Base-by-base conservation (phyloP, 2,113 vertebrate genomes). In the Eretmochelys imbricata region DNA sequence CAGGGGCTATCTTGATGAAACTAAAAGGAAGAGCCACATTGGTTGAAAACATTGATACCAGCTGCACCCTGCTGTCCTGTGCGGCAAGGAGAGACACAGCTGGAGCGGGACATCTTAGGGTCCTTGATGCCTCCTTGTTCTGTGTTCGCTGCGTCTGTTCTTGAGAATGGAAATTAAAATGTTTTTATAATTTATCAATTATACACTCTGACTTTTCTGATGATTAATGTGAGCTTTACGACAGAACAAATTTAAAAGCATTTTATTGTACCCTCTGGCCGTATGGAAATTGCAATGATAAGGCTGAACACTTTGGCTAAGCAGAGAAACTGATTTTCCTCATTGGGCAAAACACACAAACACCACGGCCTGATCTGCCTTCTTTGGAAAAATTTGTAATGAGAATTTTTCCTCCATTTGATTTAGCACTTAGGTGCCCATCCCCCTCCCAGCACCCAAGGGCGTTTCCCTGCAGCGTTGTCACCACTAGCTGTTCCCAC, bases 221-320 rank as follows among this genome's bases (percentile, higher is more conserved):
- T 85, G 75, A 83, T 85, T 53, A 0, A 3, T 50, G 65, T 1
- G 42, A 91, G 91, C 86, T 93, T 82, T 94, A 72, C 2, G 53
- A 89, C 1, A 85, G 50, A 89, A 79, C 6, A 27, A 42, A 59
- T 83, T 81, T 10, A 14, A 7, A 81, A 93, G 38, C 62, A 93
- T 93, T 95, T 91, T 49, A 65, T 72, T 86, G 80, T 78, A 46
- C 50, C 72, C 89, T 95, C 62, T 84, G 59, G 81, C 95, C 69
- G 20, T 2, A 8, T 31, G 76, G 85, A 38, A 89, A 86, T 8
- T 5, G 80, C 53, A 83, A 87, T 87, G 27, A 50, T 0, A 1
- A 91, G 91, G 80, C n/a, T 35, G 82, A 38, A 8, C 7, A 31
- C 19, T 31, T 19, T 25, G 94, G 20, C 80, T 69, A 27, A 83